Evolutionary conservation across 1,140 invertebrate genomes (phyloP), one percentile per base, ranked within the genome.

Genomic region (Trichonephila clavipes): DNA sequence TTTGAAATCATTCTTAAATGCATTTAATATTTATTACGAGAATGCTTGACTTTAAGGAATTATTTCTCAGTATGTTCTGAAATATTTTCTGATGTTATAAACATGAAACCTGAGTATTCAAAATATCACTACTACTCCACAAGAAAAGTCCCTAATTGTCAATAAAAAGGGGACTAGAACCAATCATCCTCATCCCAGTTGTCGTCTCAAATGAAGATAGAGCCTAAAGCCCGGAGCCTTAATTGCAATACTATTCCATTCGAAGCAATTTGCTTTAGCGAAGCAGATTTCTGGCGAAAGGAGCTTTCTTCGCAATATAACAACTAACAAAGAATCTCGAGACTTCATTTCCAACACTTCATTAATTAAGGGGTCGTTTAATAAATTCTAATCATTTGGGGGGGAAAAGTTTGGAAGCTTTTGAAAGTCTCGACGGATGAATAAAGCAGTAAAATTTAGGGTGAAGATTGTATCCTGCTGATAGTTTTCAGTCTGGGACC

Each of bases 351-450:
- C n/a, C 18, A 21, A 40, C 44, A 40, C 40, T 24, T 58, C 81
- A 83, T 83, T 83, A 83, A 83, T 83, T 83, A 83, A 83, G 40
- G 44, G 81, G n/a, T 40, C 81, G 81, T 58, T 83, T 83, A 83
- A 83, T 83, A 83, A 28, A 83, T 51, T 83, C 40, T 14, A 83
- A 51, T 83, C 51, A 83, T 10, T 83, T 58, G 19, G 18, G 34
- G 34, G 28, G 19, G 81, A 83, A 83, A 81, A 83, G 24, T 72
- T 72, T 72, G 69, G 28, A 28, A 72, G 28, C 69, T 72, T 72
- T 72, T 34, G 69, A 72, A 28, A 72, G 69, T 28, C 28, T 72
- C 14, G 69, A 14, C 0, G 12, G 24, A 72, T 24, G 24, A 14
- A 64, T 0, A 21, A 21, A 19, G 18, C 18, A 28, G n/a, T 24